These are phyloP conservation scores for Epicauta chinensis DNA, from an alignment of 1,140 invertebrate genomes.

Conservation along the genomic window DNA sequence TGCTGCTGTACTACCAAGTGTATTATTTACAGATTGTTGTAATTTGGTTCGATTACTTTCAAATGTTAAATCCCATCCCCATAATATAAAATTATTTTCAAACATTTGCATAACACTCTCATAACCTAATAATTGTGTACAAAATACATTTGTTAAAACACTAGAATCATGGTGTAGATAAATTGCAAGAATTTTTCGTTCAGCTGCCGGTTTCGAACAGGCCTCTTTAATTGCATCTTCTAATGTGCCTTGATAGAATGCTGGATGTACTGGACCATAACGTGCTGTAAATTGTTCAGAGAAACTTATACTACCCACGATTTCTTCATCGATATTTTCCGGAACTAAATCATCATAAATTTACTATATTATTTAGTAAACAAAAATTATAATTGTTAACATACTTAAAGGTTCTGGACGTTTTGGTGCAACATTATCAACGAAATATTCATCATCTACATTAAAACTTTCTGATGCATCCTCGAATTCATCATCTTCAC, in stretches of 20 bases:
- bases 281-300: constrained; percentile 73
- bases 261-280: constrained; percentile 75
- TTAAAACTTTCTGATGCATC: constrained; percentile 72
- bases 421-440: constrained; percentile 61
- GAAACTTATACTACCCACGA: constrained; percentile 80
- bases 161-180: constrained; percentile 94
- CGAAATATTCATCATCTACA: constrained; percentile 80
- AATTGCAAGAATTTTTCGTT: constrained; percentile 86
- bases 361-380: constrained; percentile 3
- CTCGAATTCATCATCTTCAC: constrained; percentile 79
- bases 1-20: constrained; percentile 60
- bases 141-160: constrained; percentile 92
- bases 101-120: constrained; percentile 84
- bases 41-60: constrained; percentile 75
- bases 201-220: constrained; percentile 77
- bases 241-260: constrained; percentile 85
- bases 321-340: constrained; percentile 78
- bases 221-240: constrained; percentile 86
- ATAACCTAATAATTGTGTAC: constrained; percentile 84
- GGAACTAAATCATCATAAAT: constrained; percentile 60
- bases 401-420: constrained; percentile 71
- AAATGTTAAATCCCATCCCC: constrained; percentile 92
- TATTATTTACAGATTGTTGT: constrained; percentile 57
- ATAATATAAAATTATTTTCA: constrained; percentile 81
- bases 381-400: constrained; percentile 31